phyloP scores from a whole-genome alignment of 2,113 vertebrate genomes.

The Piliocolobus tephrosceles region DNA sequence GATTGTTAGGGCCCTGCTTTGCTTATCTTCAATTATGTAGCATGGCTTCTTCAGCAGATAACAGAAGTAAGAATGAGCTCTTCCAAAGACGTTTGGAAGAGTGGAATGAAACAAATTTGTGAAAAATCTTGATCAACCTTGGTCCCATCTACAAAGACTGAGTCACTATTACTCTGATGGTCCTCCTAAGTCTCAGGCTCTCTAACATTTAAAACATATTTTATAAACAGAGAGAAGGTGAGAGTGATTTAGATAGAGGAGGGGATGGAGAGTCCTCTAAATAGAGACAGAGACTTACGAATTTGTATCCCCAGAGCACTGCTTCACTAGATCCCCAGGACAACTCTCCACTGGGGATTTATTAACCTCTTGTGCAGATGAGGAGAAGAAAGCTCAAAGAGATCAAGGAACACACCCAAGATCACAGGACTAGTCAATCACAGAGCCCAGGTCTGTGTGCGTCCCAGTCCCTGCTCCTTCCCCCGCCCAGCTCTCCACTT shows the following conservation, averaged over 20 bases:
- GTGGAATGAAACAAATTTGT: background rate
- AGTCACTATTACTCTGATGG: background rate
- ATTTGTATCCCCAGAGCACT: background rate
- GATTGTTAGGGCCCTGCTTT: accelerated
- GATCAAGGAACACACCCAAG: background rate
- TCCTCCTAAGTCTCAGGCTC: background rate
- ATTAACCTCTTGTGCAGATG: background rate
- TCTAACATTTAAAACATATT: background rate
- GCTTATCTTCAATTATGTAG: accelerated
- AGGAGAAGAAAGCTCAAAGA: background rate
- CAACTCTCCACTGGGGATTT: background rate
- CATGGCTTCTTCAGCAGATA: background rate
- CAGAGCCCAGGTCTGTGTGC: background rate
- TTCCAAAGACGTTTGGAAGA: background rate
- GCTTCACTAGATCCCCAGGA: background rate
- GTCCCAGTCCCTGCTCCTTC: background rate
- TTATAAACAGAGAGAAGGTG: background rate
- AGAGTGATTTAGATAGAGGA: background rate
- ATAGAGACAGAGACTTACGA: accelerated
- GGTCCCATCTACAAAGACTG: accelerated
- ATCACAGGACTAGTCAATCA: background rate
- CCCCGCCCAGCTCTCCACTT: background rate
- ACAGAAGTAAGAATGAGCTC: too few species aligned
- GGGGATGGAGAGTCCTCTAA: background rate
- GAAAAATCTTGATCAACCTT: background rate